phyloP scores from a whole-genome alignment of 2,888 invertebrate genomes.

The Sialis lutaria region DNA sequence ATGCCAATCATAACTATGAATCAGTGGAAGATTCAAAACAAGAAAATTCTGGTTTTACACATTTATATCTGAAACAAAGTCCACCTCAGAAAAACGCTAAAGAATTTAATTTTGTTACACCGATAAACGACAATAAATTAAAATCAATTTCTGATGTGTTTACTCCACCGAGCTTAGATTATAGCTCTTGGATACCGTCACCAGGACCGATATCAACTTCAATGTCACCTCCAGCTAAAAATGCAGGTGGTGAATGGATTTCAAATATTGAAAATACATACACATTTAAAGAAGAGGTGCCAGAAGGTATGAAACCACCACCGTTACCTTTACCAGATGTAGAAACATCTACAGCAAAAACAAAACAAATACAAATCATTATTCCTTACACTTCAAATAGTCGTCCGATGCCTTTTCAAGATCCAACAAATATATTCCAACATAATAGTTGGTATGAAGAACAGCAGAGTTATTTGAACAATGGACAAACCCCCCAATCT shows the following conservation, averaged over 20 bases:
- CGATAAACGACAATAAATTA: conserved; percentile 12
- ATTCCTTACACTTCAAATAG: conserved; percentile 58
- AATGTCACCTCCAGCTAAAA: conserved; percentile 16
- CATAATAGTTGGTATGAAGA: conserved; percentile 19
- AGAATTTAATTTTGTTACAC: conserved; percentile 20
- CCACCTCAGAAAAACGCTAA: conserved; percentile 35
- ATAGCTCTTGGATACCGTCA: conserved; percentile 15
- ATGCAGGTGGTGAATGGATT: conserved; percentile 7
- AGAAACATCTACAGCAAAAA: conserved; percentile 18
- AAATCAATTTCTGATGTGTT: conserved; percentile 18
- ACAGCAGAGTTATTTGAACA: conserved; percentile 13
- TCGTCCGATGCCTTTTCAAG: conserved; percentile 30
- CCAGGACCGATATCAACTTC: conserved; percentile 13
- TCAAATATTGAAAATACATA: conserved; percentile 4
- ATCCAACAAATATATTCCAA: conserved; percentile 4
- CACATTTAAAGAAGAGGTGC: conserved; percentile 7
- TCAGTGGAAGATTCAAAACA: conserved; percentile 8
- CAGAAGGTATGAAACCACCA: conserved; percentile 10
- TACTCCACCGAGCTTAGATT: conserved; percentile 15
- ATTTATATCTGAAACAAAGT: conserved; percentile 32
- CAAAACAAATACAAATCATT: conserved; percentile 59
- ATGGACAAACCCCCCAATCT: conserved; percentile 6
- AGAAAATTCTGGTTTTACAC: conserved; percentile 30
- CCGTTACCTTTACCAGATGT: conserved; percentile 8
- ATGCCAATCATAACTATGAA: conserved; percentile 1